Percentiles rank a stretch among this genome's conserved stretches.
Evolutionary conservation across 2,888 invertebrate species (phyloP).

Genomic region (Corbicula japonica): DNA sequence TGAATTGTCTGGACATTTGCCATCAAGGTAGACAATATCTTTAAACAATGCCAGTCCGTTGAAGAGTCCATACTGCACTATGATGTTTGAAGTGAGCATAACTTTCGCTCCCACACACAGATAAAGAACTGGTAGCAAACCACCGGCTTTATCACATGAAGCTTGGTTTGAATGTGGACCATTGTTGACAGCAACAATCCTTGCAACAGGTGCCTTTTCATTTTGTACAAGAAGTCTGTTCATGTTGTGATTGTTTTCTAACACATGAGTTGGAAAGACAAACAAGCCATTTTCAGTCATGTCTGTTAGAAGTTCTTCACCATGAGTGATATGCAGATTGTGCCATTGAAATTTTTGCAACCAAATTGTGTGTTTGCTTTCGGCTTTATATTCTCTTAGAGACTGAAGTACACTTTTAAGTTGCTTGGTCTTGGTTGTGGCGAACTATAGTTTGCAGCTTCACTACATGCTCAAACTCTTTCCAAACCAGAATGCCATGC

Average conservation of each 20-base stretch:
- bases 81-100: conserved; percentile 58
- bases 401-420: conserved; percentile 34
- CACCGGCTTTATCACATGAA: conserved; percentile 49
- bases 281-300: conserved; percentile 31
- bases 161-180: conserved; percentile 44
- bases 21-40: conserved; percentile 59
- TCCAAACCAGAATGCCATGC: conserved; percentile 53
- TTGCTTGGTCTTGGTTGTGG: conserved; percentile 37
- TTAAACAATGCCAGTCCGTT: conserved; percentile 64
- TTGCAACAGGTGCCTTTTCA: conserved; percentile 48
- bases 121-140: conserved; percentile 39
- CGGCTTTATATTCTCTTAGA: conserved; percentile 38
- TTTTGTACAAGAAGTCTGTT: conserved; percentile 35
- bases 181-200: conserved; percentile 31
- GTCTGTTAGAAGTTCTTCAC: conserved; percentile 1
- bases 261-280: conserved; percentile 54
- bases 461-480: conserved; percentile 45
- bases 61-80: conserved; percentile 60
- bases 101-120: conserved; percentile 54
- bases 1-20: conserved; percentile 24
- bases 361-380: conserved; percentile 47
- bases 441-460: conserved; percentile 36
- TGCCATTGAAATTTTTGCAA: conserved; percentile 59
- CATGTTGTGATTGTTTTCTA: conserved; percentile 47
- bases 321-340: conserved; percentile 18